phyloP scores from a whole-genome alignment of 2,797 vertebrate genomes.

The Enteromius trimaculatus region DNA sequence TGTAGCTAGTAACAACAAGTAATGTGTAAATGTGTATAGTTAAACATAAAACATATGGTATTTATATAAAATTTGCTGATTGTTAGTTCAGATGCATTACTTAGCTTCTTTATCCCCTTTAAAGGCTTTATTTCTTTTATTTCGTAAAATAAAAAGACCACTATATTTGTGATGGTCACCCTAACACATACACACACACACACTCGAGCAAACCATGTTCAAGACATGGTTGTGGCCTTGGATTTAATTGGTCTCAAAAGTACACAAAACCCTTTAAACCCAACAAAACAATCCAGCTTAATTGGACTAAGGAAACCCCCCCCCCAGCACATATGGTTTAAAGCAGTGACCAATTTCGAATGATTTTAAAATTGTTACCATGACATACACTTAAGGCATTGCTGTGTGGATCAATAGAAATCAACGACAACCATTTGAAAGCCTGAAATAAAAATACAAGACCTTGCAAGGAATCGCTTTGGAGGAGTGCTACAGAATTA shows the following conservation, averaged over 20 bases:
- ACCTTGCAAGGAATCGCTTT: slow-evolving; percentile 12
- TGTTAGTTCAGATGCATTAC: too few species aligned
- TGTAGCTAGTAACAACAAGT: neutral
- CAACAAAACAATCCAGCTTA: neutral
- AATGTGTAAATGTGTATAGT: too few species aligned
- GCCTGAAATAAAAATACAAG: slow-evolving; percentile 10
- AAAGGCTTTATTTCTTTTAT: neutral
- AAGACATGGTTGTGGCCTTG: neutral
- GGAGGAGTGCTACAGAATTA: neutral
- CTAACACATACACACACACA: neutral
- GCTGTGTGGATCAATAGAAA: neutral
- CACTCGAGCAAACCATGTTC: neutral
- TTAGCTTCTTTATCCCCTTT: neutral
- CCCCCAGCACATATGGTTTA: neutral
- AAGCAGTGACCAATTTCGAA: neutral
- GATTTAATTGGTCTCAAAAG: neutral
- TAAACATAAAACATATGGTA: too few species aligned
- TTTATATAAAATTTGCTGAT: too few species aligned
- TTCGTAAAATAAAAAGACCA: neutral
- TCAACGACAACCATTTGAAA: neutral
- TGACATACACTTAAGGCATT: slow-evolving; percentile 9
- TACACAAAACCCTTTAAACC: neutral
- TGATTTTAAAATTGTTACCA: slow-evolving; percentile 18
- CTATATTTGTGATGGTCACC: neutral
- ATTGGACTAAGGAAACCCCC: too few species aligned